Evolutionary conservation across 1,140 invertebrate species (phyloP).

Genomic region (Glomeris maerens): DNA sequence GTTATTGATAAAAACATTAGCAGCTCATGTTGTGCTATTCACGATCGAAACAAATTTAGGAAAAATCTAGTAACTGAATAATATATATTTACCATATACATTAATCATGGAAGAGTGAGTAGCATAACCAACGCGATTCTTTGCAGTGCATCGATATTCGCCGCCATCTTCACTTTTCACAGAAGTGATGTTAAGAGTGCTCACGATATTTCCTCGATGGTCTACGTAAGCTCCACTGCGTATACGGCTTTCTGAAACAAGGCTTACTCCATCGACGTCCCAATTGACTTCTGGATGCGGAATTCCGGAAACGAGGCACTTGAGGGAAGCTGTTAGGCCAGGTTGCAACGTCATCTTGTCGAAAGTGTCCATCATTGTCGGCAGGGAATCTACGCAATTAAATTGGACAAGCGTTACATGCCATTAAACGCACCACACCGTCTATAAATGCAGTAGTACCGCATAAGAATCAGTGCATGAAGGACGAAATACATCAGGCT

Average conservation of each 20-base stretch:
- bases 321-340: slow-evolving; percentile 65
- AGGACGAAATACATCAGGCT: too few relatives aligned
- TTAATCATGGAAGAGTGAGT: slow-evolving; percentile 71
- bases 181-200: slow-evolving; percentile 82
- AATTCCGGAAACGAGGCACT: slow-evolving; percentile 69
- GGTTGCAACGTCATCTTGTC: slow-evolving; percentile 72
- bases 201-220: slow-evolving; percentile 78
- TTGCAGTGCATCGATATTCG: slow-evolving; percentile 73
- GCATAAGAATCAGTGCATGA: too few relatives aligned
- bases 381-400: slow-evolving; percentile 44
- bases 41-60: too few relatives aligned
- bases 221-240: slow-evolving; percentile 82
- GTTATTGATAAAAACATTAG: too few relatives aligned
- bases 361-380: slow-evolving; percentile 71
- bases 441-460: too few relatives aligned
- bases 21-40: too few relatives aligned
- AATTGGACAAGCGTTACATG: too few relatives aligned
- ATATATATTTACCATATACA: slow-evolving; percentile 50
- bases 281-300: slow-evolving; percentile 47
- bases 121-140: slow-evolving; percentile 59
- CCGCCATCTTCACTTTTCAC: slow-evolving; percentile 81
- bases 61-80: too few relatives aligned
- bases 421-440: too few relatives aligned
- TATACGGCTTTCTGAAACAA: slow-evolving; percentile 43
- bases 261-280: slow-evolving; percentile 31